Base-by-base conservation (phyloP, 2,113 vertebrate species). In the Xerus inauris region DNA sequence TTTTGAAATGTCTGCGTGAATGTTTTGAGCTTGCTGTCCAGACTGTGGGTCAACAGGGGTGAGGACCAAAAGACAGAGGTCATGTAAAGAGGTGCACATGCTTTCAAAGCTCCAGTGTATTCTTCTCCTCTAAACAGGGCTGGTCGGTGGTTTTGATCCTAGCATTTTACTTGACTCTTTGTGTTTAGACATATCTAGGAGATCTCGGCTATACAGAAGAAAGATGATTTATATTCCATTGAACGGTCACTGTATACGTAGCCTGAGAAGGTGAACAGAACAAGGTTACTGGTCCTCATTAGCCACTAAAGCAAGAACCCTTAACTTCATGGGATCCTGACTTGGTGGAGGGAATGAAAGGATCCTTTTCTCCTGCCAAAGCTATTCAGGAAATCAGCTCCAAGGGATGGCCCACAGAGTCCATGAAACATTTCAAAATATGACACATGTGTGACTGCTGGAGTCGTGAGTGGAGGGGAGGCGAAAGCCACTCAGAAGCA, bases 1-100 rank as follows among this genome's bases (percentile, higher is more conserved):
- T 94, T 91, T 97, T 95, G 35, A 93, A 81, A 65, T 20, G 38
- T 65, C n/a, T 92, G 84, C 14, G n/a, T n/a, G 67, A 75, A 73
- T 73, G 16, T 89, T 86, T 67, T 45, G 65, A 87, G 38, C 8
- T 5, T 32, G 28, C 67, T 83, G 64, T 87, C 49, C 87, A 79
- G 82, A 91, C 45, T 64, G 91, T n/a, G 69, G 86, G 76, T 38
- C 38, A 69, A 30, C 16, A 75, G 32, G 45, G 81, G 20, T 30
- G 11, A 71, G 42, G 72, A 4, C 3, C 17, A 4, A 11, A 84
- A 19, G 42, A 83, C 49, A 83, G 28, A 76, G 16, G 49, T 54
- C 28, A 49, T 54, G 54, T n/a, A 40, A 69, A 83, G 38, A 81
- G 88, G 71, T 75, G 45, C 45, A 87, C 42, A 88, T 35, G 40